Evolutionary conservation across 2,888 invertebrate genomes (phyloP).

Genomic region (Agriotes lineatus): DNA sequence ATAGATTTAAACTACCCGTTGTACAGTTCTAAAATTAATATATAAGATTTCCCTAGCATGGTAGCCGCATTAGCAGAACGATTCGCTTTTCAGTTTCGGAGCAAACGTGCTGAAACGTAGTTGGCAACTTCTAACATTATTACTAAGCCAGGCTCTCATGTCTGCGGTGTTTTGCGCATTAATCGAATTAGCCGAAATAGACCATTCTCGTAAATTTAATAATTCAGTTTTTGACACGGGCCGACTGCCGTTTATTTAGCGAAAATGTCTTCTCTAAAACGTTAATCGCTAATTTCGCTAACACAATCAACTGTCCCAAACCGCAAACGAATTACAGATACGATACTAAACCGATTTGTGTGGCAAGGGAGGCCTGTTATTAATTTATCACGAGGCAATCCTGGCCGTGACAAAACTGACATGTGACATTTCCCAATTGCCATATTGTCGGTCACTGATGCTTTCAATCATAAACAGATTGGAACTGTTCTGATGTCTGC

Average conservation of each 20-base stretch:
- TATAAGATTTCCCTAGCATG: no score
- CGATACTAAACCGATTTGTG: conserved; percentile 28
- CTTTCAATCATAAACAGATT: conserved; percentile 54
- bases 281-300: conserved; percentile 1
- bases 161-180: conserved; percentile 8
- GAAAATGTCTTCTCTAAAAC: neutral
- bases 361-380: conserved; percentile 40
- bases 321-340: conserved; percentile 24
- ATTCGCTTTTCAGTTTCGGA: neutral
- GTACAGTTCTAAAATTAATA: no score
- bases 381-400: conserved; percentile 58
- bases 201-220: neutral
- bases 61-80: neutral
- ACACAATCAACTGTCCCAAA: conserved; percentile 13
- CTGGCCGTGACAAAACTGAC: conserved; percentile 59
- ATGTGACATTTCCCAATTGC: conserved; percentile 58
- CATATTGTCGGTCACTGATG: conserved; percentile 54
- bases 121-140: conserved; percentile 8
- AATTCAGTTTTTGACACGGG: conserved; percentile 9
- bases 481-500: conserved; percentile 26
- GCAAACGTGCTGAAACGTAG: conserved; percentile 3
- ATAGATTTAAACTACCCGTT: no score
- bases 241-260: neutral
- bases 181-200: conserved; percentile 1
- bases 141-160: conserved; percentile 3